A percentile compares a stretch with the other conserved stretches of the same genome.
phyloP scores from a whole-genome alignment of 2,113 vertebrate genomes.

The Neolamprologus sp. region DNA sequence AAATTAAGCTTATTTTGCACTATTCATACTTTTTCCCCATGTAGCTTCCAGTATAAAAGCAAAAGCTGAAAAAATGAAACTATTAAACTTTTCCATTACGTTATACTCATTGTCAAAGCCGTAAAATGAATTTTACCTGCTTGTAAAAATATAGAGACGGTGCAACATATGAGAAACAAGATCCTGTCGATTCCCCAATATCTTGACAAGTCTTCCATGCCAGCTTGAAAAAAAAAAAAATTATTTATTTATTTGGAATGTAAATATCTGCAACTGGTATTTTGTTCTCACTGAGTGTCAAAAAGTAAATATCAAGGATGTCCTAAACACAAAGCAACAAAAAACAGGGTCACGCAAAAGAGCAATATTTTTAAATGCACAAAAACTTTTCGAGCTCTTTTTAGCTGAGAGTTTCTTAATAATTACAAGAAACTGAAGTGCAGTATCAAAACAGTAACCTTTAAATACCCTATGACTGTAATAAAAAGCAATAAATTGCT shows the following conservation, averaged over 20 bases:
- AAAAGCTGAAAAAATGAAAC: not conserved
- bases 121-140: slow-evolving; percentile 18
- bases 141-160: not conserved
- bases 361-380: not conserved
- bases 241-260: not conserved
- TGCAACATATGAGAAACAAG: not conserved
- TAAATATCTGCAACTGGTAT: not conserved
- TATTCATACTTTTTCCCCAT: not conserved
- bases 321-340: not conserved
- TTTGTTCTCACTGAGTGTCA: not conserved
- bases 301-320: not conserved
- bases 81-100: not conserved
- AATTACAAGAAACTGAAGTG: not conserved
- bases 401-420: not conserved
- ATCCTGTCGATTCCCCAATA: not conserved
- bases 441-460: not conserved
- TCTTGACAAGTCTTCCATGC: not conserved
- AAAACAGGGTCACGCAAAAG: not conserved
- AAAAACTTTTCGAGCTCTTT: no score
- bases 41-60: not conserved
- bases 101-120: not conserved
- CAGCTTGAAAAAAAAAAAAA: not conserved
- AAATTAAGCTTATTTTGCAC: not conserved
- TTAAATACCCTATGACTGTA: not conserved
- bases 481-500: not conserved